Evolutionary conservation across 2,113 vertebrate species (phyloP).

Genomic region (Thymallus thymallus): DNA sequence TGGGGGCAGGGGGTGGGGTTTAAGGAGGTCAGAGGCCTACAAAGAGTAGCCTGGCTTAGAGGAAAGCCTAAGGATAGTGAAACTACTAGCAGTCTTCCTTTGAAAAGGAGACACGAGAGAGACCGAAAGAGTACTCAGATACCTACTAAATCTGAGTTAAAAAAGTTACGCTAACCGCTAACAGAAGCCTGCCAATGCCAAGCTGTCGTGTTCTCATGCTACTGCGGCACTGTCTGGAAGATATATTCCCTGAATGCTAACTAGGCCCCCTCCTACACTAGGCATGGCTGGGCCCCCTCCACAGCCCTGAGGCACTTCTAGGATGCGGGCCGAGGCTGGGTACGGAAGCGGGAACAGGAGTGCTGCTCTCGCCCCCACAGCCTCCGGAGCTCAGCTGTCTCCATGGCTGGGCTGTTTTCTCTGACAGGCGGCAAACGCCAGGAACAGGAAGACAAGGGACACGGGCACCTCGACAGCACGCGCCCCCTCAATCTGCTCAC

Average conservation of each 20-base stretch:
- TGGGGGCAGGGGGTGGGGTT: not conserved
- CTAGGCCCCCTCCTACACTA: not conserved
- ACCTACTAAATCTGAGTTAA: not conserved
- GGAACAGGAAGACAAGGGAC: slow-evolving; percentile 71
- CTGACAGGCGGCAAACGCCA: slow-evolving; percentile 69
- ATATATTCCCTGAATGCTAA: not conserved
- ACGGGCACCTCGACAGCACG: slow-evolving; percentile 66
- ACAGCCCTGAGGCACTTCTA: not conserved
- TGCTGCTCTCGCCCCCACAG: slow-evolving; percentile 65
- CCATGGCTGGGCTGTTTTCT: slow-evolving; percentile 68
- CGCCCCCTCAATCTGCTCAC: slow-evolving; percentile 67
- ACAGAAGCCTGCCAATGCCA: not conserved
- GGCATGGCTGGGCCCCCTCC: slow-evolving; percentile 5
- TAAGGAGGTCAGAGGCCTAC: slow-evolving; percentile 37
- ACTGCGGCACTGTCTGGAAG: not conserved
- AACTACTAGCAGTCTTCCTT: slow-evolving; percentile 36
- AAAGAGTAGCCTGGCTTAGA: not conserved
- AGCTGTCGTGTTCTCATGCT: slow-evolving; percentile 4
- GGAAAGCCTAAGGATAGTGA: slow-evolving; percentile 11
- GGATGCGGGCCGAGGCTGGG: slow-evolving; percentile 38
- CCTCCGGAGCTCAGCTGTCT: slow-evolving; percentile 71
- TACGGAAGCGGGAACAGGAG: slow-evolving; percentile 16
- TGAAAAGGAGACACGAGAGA: slow-evolving; percentile 47
- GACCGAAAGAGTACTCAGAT: slow-evolving; percentile 8
- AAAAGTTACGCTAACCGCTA: too few species aligned